Evolutionary conservation across 2,797 vertebrate genomes (phyloP).

Genomic region (Pseudopleuronectes americanus): DNA sequence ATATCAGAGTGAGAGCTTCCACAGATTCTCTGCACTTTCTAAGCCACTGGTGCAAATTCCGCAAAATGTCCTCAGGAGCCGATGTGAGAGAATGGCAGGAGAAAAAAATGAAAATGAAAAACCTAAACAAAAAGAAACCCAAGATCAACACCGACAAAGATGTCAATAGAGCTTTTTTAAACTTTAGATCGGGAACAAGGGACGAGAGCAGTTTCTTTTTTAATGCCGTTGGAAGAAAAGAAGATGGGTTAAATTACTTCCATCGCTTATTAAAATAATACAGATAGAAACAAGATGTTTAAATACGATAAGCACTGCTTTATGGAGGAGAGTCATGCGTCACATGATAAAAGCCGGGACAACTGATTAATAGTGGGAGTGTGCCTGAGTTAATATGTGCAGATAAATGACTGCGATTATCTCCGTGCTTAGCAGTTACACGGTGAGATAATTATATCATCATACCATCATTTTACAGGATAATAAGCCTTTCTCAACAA

Average conservation of each 20-base stretch:
- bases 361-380: conserved; percentile 48
- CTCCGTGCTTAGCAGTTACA: conserved; percentile 59
- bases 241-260: background rate
- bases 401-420: conserved; percentile 71
- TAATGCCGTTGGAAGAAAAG: no score
- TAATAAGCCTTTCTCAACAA: conserved; percentile 56
- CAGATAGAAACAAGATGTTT: conserved; percentile 17
- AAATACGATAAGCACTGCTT: background rate
- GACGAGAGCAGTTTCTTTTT: background rate
- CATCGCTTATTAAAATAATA: conserved; percentile 17
- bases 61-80: no score
- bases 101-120: no score
- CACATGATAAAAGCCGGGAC: conserved; percentile 31
- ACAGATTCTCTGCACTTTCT: no score
- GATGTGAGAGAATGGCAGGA: no score
- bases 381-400: conserved; percentile 49
- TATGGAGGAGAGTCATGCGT: no score
- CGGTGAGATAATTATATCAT: conserved; percentile 73
- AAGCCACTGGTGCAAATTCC: no score
- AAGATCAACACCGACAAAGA: background rate
- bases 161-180: no score
- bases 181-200: conserved; percentile 17
- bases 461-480: conserved; percentile 72
- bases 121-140: no score
- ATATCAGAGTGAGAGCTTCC: no score